A percentile compares a stretch with the other conserved stretches of the same genome.
Conservation (phyloP, 2,888 invertebrate species). For the Noctua comes region DNA sequence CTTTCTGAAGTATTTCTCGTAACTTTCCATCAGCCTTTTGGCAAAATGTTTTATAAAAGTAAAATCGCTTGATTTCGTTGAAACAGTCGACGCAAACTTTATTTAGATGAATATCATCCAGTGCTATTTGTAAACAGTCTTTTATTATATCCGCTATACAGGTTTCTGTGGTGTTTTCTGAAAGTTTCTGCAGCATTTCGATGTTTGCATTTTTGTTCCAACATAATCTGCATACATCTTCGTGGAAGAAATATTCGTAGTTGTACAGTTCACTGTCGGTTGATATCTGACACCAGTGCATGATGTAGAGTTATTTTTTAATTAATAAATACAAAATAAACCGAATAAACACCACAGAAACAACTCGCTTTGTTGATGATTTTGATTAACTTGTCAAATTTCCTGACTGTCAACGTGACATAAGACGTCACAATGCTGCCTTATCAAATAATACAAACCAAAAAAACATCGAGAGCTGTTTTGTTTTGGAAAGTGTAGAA, state of each 20-base stretch:
- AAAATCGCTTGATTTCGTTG: conserved; percentile 76
- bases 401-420: not conserved
- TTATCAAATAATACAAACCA: not conserved
- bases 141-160: conserved; percentile 75
- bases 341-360: conserved; percentile 7
- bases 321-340: conserved; percentile 8
- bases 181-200: conserved; percentile 66
- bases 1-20: conserved; percentile 69
- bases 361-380: conserved; percentile 41
- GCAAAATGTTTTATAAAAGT: conserved; percentile 81
- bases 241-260: conserved; percentile 80
- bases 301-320: conserved; percentile 36
- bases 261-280: conserved; percentile 72
- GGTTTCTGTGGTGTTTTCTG: conserved; percentile 57
- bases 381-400: conserved; percentile 24
- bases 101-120: conserved; percentile 71
- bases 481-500: not conserved
- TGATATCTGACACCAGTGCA: conserved; percentile 66
- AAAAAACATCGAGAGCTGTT: not conserved
- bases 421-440: not conserved
- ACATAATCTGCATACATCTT: conserved; percentile 82
- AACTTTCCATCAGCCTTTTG: conserved; percentile 75
- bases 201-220: conserved; percentile 76
- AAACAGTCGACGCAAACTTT: conserved; percentile 79
- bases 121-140: conserved; percentile 78